These are phyloP conservation scores for Podabrus alpinus DNA, from an alignment of 2,888 invertebrate genomes.

Conservation along the genomic window DNA sequence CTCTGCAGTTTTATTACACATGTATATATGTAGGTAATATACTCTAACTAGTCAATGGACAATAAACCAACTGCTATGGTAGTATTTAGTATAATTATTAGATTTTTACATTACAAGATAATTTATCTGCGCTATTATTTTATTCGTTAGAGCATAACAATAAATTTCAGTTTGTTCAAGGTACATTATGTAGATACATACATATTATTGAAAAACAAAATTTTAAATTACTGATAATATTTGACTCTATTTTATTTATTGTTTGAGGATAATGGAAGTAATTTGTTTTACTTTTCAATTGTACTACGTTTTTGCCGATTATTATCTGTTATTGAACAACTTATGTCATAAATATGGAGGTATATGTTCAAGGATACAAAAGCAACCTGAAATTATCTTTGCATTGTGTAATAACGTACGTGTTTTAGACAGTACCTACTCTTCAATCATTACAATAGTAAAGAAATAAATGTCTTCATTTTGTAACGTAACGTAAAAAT, in stretches of 20 bases:
- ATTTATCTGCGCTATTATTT: not conserved
- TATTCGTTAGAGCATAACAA: not conserved
- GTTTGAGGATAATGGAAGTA: not conserved
- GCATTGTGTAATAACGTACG: slow-evolving; percentile 15
- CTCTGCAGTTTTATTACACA: no score
- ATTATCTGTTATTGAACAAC: slow-evolving; percentile 18
- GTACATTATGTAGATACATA: not conserved
- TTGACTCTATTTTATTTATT: not conserved
- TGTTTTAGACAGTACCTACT: not conserved
- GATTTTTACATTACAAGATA: not conserved
- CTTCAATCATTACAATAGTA: slow-evolving; percentile 6
- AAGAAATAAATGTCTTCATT: not conserved
- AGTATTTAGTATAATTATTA: not conserved
- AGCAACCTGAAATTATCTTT: slow-evolving; percentile 26
- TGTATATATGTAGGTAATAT: no score
- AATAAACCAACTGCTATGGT: not conserved
- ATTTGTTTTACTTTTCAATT: not conserved
- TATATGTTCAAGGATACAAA: slow-evolving; percentile 24
- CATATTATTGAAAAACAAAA: not conserved
- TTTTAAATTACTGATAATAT: not conserved
- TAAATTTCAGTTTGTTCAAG: not conserved
- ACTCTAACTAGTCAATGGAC: no score
- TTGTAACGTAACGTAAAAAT: not conserved
- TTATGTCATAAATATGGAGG: slow-evolving; percentile 25
- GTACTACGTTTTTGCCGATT: slow-evolving; percentile 6